Conservation (phyloP, 2,888 invertebrate species). For the Microplitis deprimator region DNA sequence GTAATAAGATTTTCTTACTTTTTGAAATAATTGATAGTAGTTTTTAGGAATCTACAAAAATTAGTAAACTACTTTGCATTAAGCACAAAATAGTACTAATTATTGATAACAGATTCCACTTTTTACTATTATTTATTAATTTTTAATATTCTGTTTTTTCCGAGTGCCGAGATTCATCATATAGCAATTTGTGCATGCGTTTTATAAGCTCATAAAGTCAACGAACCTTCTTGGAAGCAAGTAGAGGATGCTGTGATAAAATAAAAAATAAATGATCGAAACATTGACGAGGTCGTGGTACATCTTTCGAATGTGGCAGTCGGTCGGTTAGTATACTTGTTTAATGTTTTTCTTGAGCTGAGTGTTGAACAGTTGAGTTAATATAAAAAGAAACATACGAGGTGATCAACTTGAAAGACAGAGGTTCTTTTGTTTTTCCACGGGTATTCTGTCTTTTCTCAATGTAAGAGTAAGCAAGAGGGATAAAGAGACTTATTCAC, state of each 20-base stretch:
- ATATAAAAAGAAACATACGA: slow-evolving; percentile 26
- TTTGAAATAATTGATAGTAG: no score
- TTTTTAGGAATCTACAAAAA: no score
- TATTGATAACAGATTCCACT: no score
- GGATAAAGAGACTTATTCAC: slow-evolving; percentile 56
- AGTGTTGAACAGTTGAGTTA: slow-evolving; percentile 7
- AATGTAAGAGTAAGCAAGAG: slow-evolving; percentile 29
- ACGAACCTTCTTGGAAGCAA: slow-evolving; percentile 50
- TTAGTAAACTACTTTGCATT: no score
- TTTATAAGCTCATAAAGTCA: slow-evolving; percentile 46
- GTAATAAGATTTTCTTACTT: no score
- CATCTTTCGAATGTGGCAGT: slow-evolving; percentile 24
- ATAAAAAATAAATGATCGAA: slow-evolving; percentile 42
- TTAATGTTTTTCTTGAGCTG: slow-evolving; percentile 7
- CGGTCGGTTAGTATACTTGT: slow-evolving; percentile 9
- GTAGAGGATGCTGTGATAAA: slow-evolving; percentile 19
- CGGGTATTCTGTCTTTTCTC: slow-evolving; percentile 21
- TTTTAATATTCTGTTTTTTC: no score
- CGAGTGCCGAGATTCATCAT: slow-evolving; percentile 14
- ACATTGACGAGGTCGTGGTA: slow-evolving; percentile 56
- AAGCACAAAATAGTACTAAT: no score
- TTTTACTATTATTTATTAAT: no score
- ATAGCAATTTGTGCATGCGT: slow-evolving; percentile 10
- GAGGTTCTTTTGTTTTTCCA: slow-evolving; percentile 37
- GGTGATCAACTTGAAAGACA: slow-evolving; percentile 14